phyloP scores from a whole-genome alignment of 2,888 invertebrate species.

The Mythimna albipuncta region DNA sequence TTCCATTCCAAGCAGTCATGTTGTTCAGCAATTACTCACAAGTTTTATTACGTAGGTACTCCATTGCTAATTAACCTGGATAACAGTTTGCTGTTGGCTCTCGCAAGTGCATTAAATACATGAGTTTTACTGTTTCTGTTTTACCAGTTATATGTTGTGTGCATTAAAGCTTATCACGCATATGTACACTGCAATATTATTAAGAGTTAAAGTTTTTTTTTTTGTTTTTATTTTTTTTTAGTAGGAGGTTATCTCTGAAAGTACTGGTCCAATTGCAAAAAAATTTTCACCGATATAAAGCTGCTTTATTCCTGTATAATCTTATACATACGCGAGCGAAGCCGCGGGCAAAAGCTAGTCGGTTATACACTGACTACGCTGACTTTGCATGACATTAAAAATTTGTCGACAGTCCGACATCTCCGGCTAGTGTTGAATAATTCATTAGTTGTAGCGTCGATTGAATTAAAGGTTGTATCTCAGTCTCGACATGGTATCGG shows the following conservation, averaged over 20 bases:
- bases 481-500: conserved; percentile 74
- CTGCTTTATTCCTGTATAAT: no score
- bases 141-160: conserved; percentile 57
- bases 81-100: conserved; percentile 59
- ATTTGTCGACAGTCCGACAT: conserved; percentile 72
- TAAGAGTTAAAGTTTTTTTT: no score
- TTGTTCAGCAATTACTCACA: conserved; percentile 59
- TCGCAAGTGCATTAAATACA: conserved; percentile 62
- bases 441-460: conserved; percentile 78
- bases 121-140: conserved; percentile 62
- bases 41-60: conserved; percentile 60
- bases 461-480: conserved; percentile 81
- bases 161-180: conserved; percentile 45
- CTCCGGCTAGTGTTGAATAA: conserved; percentile 79
- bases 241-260: no score
- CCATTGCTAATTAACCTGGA: conserved; percentile 72
- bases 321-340: no score
- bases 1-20: conserved; percentile 41
- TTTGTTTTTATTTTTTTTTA: no score
- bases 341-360: neutral
- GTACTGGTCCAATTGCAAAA: no score
- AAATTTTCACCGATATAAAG: no score
- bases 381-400: conserved; percentile 75
- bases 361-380: conserved; percentile 69
- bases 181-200: no score